phyloP scores from a whole-genome alignment of 2,888 invertebrate species.

The Phortica magna region DNA sequence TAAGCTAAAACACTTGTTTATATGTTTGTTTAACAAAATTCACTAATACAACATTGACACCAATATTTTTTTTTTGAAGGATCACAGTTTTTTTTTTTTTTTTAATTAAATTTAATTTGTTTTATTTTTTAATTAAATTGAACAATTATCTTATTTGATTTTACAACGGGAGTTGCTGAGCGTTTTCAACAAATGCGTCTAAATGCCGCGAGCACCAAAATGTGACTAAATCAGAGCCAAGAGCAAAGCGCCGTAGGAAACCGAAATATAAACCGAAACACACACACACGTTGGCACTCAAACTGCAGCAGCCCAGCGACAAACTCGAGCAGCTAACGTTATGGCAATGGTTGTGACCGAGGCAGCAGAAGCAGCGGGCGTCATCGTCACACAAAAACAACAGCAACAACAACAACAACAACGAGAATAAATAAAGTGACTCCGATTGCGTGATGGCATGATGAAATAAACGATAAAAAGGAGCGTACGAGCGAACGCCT shows the following conservation, averaged over 20 bases:
- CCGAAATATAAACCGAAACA: constrained; percentile 45
- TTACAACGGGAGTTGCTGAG: constrained; percentile 11
- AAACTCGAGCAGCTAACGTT: constrained; percentile 3
- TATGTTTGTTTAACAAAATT: background rate
- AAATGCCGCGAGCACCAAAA: constrained; percentile 76
- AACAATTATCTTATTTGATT: constrained; percentile 29
- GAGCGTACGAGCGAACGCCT: constrained; percentile 11
- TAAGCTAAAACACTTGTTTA: background rate
- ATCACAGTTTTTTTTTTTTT: constrained; percentile 47
- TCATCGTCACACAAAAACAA: constrained; percentile 31
- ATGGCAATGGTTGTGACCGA: constrained; percentile 3
- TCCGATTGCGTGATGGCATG: constrained; percentile 45
- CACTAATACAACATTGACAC: background rate
- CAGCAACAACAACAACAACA: constrained; percentile 32
- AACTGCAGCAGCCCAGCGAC: constrained; percentile 38
- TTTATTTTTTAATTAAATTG: constrained; percentile 9
- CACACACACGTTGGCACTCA: constrained; percentile 33
- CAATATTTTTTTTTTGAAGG: constrained; percentile 51
- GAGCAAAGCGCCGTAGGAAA: constrained; percentile 61
- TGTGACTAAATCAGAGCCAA: constrained; percentile 71
- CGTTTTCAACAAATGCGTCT: constrained; percentile 63
- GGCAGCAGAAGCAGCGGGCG: constrained; percentile 21
- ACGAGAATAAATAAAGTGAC: constrained; percentile 20
- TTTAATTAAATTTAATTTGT: constrained; percentile 2
- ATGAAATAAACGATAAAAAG: constrained; percentile 36